Evolutionary conservation across 2,888 invertebrate genomes (phyloP).

Genomic region (Nymphalis polychloros): DNA sequence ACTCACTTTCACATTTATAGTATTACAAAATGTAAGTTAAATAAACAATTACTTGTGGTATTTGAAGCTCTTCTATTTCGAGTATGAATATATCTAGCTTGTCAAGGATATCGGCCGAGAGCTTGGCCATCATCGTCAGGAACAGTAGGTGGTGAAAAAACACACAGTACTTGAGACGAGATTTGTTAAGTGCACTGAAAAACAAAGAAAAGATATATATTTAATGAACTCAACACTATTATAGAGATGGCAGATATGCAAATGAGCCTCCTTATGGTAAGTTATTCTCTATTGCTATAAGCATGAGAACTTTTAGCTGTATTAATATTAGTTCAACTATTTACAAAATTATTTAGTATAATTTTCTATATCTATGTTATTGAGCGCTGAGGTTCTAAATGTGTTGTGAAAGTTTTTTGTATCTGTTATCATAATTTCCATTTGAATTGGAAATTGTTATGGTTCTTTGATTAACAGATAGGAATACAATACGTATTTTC

Average conservation of each 20-base stretch:
- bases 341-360: too few relatives aligned
- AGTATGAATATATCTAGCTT: constrained; percentile 96
- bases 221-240: neutral
- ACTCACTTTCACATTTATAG: neutral
- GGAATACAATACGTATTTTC: constrained; percentile 4
- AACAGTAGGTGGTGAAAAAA: constrained; percentile 95
- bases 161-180: constrained; percentile 95
- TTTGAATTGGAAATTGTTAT: neutral
- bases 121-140: constrained; percentile 94
- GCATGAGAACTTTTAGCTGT: too few relatives aligned
- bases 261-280: too few relatives aligned
- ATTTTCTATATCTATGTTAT: too few relatives aligned
- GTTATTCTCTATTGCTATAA: too few relatives aligned
- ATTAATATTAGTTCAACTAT: too few relatives aligned
- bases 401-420: neutral
- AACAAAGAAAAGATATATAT: neutral
- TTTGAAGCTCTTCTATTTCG: constrained; percentile 95
- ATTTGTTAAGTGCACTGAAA: constrained; percentile 96
- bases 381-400: too few relatives aligned
- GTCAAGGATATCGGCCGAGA: constrained; percentile 95
- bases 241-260: neutral
- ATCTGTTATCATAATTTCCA: neutral
- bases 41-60: constrained; percentile 84
- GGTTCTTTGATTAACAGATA: neutral
- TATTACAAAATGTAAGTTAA: neutral